Percentiles rank a stretch among this genome's conserved stretches.
phyloP scores from a whole-genome alignment of 2,797 vertebrate genomes.

The Danio kyathit region DNA sequence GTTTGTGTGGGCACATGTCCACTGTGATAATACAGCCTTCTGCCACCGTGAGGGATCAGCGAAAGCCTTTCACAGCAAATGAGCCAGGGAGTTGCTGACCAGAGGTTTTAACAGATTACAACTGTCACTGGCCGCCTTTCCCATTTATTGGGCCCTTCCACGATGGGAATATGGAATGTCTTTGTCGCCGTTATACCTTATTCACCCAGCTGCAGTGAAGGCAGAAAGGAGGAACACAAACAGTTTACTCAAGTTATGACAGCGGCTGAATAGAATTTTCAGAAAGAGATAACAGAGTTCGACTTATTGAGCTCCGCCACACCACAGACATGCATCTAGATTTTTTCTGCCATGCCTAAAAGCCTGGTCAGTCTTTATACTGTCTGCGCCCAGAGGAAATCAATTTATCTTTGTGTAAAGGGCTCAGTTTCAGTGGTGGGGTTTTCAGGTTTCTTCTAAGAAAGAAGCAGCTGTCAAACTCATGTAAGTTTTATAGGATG shows the following conservation, averaged over 20 bases:
- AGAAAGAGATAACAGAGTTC: slow-evolving; percentile 35
- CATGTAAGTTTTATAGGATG: slow-evolving; percentile 1
- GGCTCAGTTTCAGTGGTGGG: neutral
- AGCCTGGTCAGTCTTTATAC: slow-evolving; percentile 12
- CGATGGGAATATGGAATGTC: slow-evolving; percentile 41
- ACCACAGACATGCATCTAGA: slow-evolving; percentile 15
- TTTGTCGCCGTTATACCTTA: slow-evolving; percentile 1
- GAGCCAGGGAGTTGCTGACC: slow-evolving; percentile 51
- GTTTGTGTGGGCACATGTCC: slow-evolving; percentile 38
- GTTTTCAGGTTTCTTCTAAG: slow-evolving; percentile 16
- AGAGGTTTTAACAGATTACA: slow-evolving; percentile 60
- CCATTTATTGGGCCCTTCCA: slow-evolving; percentile 53
- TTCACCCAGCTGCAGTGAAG: slow-evolving; percentile 6
- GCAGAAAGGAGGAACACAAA: slow-evolving; percentile 18
- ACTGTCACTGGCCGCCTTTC: slow-evolving; percentile 57
- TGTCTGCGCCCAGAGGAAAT: slow-evolving; percentile 10
- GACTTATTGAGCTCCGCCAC: slow-evolving; percentile 5
- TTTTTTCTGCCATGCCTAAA: neutral
- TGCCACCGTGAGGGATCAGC: slow-evolving; percentile 44
- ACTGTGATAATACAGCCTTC: slow-evolving; percentile 29
- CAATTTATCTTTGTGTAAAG: slow-evolving; percentile 33
- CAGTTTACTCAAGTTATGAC: slow-evolving; percentile 17
- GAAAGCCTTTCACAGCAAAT: slow-evolving; percentile 47
- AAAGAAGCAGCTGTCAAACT: neutral
- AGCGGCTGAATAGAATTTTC: slow-evolving; percentile 34